phyloP scores from a whole-genome alignment of 1,140 invertebrate species.

The Drosophila nigrodunni region DNA sequence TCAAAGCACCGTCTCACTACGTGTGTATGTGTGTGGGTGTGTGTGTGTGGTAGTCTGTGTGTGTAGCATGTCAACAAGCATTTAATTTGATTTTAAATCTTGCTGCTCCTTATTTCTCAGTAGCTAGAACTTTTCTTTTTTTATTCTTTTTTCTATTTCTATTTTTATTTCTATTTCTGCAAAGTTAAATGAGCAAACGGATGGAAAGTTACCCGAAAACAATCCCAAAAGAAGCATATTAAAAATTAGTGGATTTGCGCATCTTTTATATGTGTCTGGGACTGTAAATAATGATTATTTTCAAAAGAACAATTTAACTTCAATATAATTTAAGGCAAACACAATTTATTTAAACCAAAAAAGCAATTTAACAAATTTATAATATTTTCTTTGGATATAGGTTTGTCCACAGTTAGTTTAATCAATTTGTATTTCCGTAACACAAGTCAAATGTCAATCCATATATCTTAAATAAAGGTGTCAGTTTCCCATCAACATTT shows the following conservation, averaged over 20 bases:
- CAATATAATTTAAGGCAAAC: too few relatives aligned
- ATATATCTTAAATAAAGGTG: too few relatives aligned
- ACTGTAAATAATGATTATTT: background rate
- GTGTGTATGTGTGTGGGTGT: background rate
- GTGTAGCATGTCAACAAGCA: slow-evolving; percentile 72
- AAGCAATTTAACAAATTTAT: too few relatives aligned
- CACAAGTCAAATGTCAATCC: too few relatives aligned
- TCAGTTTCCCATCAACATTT: too few relatives aligned
- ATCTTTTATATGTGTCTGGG: too few relatives aligned
- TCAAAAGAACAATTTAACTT: background rate
- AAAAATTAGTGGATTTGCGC: background rate
- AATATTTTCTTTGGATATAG: too few relatives aligned
- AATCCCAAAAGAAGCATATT: background rate
- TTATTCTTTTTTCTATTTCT: background rate
- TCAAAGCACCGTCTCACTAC: slow-evolving; percentile 12
- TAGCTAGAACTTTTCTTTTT: too few relatives aligned
- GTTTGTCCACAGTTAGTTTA: too few relatives aligned
- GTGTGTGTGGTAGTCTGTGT: slow-evolving; percentile 1
- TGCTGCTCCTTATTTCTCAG: background rate
- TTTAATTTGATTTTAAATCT: slow-evolving; percentile 80
- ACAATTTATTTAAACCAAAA: too few relatives aligned
- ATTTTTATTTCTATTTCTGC: background rate
- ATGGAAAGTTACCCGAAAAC: background rate
- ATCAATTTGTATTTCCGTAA: too few relatives aligned
- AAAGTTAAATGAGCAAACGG: slow-evolving; percentile 20